phyloP scores from a whole-genome alignment of 2,888 invertebrate genomes.

The Esperia sulphurella region DNA sequence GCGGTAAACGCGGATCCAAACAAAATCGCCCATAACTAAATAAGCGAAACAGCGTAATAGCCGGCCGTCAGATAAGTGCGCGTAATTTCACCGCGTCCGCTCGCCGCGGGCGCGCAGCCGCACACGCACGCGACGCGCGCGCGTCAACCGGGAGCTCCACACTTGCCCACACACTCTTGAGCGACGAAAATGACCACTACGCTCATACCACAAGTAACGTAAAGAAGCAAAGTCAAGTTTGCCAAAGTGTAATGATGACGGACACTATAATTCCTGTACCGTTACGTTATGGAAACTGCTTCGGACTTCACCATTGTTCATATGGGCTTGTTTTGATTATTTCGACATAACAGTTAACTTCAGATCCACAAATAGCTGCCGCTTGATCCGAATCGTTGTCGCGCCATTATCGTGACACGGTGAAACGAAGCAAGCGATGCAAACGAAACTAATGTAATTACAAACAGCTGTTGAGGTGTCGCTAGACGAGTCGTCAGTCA shows the following conservation, averaged over 20 bases:
- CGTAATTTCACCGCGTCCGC: constrained; percentile 69
- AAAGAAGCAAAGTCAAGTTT: constrained; percentile 10
- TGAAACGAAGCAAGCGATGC: constrained; percentile 15
- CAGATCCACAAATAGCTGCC: not conserved
- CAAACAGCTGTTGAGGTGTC: constrained; percentile 43
- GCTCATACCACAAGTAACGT: not conserved
- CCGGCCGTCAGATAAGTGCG: constrained; percentile 58
- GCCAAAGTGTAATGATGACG: constrained; percentile 31
- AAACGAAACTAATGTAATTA: constrained; percentile 35
- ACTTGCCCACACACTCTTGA: constrained; percentile 21
- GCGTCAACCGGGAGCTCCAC: constrained; percentile 51
- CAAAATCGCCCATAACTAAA: constrained; percentile 37
- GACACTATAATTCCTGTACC: constrained; percentile 51
- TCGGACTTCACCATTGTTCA: constrained; percentile 46
- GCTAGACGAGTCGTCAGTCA: constrained; percentile 36
- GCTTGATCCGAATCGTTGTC: constrained; percentile 17
- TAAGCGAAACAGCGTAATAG: constrained; percentile 55
- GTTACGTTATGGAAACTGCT: constrained; percentile 64
- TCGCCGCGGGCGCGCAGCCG: constrained; percentile 47
- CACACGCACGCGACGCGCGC: constrained; percentile 62
- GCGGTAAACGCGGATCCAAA: constrained; percentile 4
- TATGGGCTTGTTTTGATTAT: constrained; percentile 25
- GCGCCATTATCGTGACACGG: constrained; percentile 15
- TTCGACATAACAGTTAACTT: constrained; percentile 3
- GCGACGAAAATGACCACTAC: constrained; percentile 37